Evolutionary conservation across 2,113 vertebrate species (phyloP), one percentile per base, ranked within the genome.

Genomic region (Poecilia latipinna): DNA sequence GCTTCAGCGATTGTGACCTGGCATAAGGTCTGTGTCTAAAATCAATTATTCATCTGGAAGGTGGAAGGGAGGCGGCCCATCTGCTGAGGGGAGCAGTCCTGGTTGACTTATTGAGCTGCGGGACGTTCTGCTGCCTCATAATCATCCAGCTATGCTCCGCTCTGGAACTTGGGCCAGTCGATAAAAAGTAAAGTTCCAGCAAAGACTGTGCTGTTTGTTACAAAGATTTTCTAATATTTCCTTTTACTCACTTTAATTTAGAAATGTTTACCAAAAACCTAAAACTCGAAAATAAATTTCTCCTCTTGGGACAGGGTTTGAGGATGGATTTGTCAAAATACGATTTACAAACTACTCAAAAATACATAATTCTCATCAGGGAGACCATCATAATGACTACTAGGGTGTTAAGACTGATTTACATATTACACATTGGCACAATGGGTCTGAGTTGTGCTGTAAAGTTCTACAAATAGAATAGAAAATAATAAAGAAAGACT

Each of bases 1-100:
- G 86, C 84, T 89, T 88, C 78, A 88, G 86, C 85, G 90, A 90
- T 91, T 88, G 86, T 86, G 85, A 90, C 88, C 89, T 86, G 89
- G 88, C 90, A 90, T 79, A 86, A 88, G 89, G 90, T 86, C 82
- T 82, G 6, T 88, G 88, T 93, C 78, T 44, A 65, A 81, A 86
- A 90, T 90, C 88, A 88, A 88, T 91, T 88, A 93, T 91, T 89
- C 84, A 90, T 85, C 68, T 80, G 78, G 82, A 86, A 77, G 82
- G 79, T 80, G 82, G 81, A 78, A 66, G 60, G 44, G 51, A 26
- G 81, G 67, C 75, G 48, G 83, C 66, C 88, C 90, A 91, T 93
- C 88, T 92, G 91, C 90, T 87, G 87, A 86, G 85, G 73, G 87
- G 89, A 86, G 86, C 82, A 77, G 79, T 87, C 87, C 83, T 91